Base-by-base conservation (phyloP, 1,140 invertebrate species). In the Drosophila ananassae region DNA sequence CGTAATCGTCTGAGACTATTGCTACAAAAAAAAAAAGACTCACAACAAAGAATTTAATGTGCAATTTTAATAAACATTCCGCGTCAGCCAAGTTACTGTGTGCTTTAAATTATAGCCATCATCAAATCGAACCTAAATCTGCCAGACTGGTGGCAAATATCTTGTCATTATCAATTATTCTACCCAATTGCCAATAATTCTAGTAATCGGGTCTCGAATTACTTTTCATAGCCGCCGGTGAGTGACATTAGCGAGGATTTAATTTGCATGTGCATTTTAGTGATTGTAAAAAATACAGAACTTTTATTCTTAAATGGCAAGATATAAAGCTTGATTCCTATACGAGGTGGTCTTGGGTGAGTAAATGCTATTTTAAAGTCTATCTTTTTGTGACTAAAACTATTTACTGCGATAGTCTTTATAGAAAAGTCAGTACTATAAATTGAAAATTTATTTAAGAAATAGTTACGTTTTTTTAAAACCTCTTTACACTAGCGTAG, bases 51-150 rank as follows among this genome's bases (percentile, higher is more conserved):
- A 13, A 53, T 73, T 57, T 68, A 58, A 69, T 83, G 66, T 76
- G 60, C 59, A 62, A 69, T 62, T 74, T 71, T 67, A 73, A 85
- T 81, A 77, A 85, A 73, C 67, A 66, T 72, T 81, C 63, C 67
- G 37, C 68, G 74, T 25, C 74, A 50, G 73, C 58, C 57, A 69
- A 50, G 44, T 66, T 61, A 75, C 62, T 67, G 60, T 59, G 61
- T 75, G 73, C 56, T 64, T 78, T 71, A 66, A 84, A 84, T 84
- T 73, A 73, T 76, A 76, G 59, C 67, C 63, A 47, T 44, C 46
- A 76, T 76, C 56, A 67, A 76, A 60, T 51, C 44, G 34, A 25
- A 55, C 9, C 47, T 24, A 39, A 48, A 64, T 67, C 30, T 13
- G 21, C 9, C 50, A 47, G 50, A 37, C 41, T 41, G 41, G 69